A percentile compares a stretch with the other conserved stretches of the same genome.
These are phyloP conservation scores for Oxytorus armatus DNA, from an alignment of 2,888 invertebrate species.

Conservation along the genomic window DNA sequence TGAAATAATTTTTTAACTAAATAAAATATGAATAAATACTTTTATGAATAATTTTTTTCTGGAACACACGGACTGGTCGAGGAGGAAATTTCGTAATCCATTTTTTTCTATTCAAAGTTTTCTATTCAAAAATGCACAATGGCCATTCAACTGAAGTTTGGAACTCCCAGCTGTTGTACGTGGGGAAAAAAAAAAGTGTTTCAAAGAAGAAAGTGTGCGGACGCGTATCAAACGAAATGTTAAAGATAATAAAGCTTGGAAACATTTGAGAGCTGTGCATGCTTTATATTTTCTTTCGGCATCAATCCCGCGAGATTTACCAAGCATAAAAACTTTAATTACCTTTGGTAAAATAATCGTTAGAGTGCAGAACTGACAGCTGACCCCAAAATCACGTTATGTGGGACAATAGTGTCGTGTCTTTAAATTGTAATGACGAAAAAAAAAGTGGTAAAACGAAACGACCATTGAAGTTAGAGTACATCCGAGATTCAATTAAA, in stretches of 20 bases:
- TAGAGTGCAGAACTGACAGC: slow-evolving; percentile 13
- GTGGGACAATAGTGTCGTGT: background rate
- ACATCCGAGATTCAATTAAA: slow-evolving; percentile 19
- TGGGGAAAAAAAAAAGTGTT: too few species aligned
- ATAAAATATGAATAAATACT: too few species aligned
- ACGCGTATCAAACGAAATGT: slow-evolving; percentile 22
- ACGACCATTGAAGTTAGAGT: background rate
- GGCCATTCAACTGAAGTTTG: too few species aligned
- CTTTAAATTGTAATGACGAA: slow-evolving; percentile 20
- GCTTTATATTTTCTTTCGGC: slow-evolving; percentile 12
- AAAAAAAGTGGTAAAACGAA: slow-evolving; percentile 1
- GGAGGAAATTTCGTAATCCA: too few species aligned
- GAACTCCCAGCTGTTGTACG: too few species aligned
- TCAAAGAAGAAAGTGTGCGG: background rate
- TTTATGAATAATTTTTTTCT: too few species aligned
- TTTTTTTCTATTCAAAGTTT: too few species aligned
- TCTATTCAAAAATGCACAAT: too few species aligned
- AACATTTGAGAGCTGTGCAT: slow-evolving; percentile 1
- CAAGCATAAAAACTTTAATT: slow-evolving; percentile 38
- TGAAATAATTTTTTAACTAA: too few species aligned
- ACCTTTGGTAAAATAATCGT: slow-evolving; percentile 35
- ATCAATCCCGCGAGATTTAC: slow-evolving; percentile 30
- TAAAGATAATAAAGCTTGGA: slow-evolving; percentile 5
- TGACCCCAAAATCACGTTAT: slow-evolving; percentile 29
- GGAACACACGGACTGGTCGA: too few species aligned